These are phyloP conservation scores for Fringilla coelebs DNA, from an alignment of 2,797 vertebrate genomes.

Conservation along the genomic window DNA sequence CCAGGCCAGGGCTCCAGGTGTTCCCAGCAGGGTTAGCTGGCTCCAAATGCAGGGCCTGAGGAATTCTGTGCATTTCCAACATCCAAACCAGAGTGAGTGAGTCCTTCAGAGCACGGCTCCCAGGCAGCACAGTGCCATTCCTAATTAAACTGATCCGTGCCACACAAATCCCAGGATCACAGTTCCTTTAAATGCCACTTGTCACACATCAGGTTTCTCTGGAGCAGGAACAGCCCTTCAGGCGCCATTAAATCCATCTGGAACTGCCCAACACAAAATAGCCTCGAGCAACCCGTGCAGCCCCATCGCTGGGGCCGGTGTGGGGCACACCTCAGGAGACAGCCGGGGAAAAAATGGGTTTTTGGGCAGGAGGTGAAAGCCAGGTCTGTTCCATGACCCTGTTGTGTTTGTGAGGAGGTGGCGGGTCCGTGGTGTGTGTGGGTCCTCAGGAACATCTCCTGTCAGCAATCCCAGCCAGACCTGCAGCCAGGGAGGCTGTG, in stretches of 20 bases:
- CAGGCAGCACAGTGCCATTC: background rate
- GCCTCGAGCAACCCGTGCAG: background rate
- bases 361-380: background rate
- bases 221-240: background rate
- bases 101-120: background rate
- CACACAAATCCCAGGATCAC: background rate
- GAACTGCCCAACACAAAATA: rapidly evolving
- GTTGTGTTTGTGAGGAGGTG: background rate
- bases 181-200: background rate
- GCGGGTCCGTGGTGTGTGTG: rapidly evolving
- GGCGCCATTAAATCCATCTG: background rate
- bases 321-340: background rate
- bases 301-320: background rate
- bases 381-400: too few species aligned
- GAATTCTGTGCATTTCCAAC: background rate
- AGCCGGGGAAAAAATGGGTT: background rate
- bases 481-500: background rate
- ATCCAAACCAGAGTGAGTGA: background rate
- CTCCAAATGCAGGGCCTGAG: background rate
- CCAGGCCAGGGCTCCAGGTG: rapidly evolving
- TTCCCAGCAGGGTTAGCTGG: background rate
- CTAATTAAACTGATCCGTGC: background rate
- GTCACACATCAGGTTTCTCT: background rate
- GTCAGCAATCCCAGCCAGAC: background rate
- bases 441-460: background rate